Base-by-base conservation (phyloP, 2,888 invertebrate genomes). In the Drosophila affinis region DNA sequence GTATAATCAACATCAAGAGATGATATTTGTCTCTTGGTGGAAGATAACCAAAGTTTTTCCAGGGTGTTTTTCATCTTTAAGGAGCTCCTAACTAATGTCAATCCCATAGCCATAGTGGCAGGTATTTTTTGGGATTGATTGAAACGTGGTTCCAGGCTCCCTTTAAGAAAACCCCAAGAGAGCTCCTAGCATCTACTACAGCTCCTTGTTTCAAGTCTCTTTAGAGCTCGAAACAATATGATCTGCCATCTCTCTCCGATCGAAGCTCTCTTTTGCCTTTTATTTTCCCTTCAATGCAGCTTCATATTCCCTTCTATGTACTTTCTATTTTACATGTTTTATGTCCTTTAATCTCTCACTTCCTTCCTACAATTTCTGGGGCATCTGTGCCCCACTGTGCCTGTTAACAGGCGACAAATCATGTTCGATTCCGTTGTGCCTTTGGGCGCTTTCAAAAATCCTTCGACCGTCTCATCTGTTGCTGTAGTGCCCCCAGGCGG, bases 381-480 rank as follows among this genome's bases (percentile, higher is more conserved):
- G 2, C 14, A 34, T 2, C 21, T 46, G 6, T 7, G 27, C 27
- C 27, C 56, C 58, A 48, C 52, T 48, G 58, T 58, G 29, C 46
- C 32, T 24, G 49, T 55, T 59, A 54, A 72, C 53, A 72, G 65
- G 72, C 53, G 71, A 71, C 71, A 71, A 72, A 72, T 72, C 71
- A 62, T 62, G 54, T 71, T 71, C 53, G 56, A 62, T 57, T 62
- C 53, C 57, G 34, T 53, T 34, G 14, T 32, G 69, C 62, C 71
- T 45, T 7, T 9, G 34, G 70, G 49, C 18, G 9, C 27, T 32
- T 32, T 39, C 14, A 21, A 53, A 68, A 52, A 45, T 29, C 34
- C n/a, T 39, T n/a, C 3, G 39, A 39, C 29, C 17, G 17, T 46
- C 51, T 62, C 62, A 81, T 73, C 81, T 84, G 85, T 81, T 81